Conservation (phyloP, 2,797 vertebrate genomes). For the Cyprinella venusta region DNA sequence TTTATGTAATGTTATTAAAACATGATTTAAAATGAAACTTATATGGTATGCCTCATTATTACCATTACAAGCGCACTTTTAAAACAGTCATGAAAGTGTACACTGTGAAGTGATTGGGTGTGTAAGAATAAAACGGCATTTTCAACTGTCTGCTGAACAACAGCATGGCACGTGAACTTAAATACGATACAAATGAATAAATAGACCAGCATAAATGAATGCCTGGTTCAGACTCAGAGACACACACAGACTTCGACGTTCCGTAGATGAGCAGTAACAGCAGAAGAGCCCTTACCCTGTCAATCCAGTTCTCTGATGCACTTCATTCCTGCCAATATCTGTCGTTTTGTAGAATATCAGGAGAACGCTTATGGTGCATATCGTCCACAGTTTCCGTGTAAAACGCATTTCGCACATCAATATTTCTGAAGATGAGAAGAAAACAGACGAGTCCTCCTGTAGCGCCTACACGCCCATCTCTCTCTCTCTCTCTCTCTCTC, state of each 20-base stretch:
- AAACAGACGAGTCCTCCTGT: not conserved
- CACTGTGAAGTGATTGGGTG: not conserved
- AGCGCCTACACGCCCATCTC: not conserved
- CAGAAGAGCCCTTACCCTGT: conserved; percentile 73
- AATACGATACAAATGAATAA: not conserved
- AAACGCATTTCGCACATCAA: conserved; percentile 78
- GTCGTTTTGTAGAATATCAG: conserved; percentile 89
- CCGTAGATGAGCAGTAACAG: not conserved
- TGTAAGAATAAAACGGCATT: conserved; percentile 50
- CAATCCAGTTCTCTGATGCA: conserved; percentile 80
- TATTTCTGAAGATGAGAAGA: conserved; percentile 12
- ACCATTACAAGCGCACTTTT: no score
- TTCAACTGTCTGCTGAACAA: conserved; percentile 49
- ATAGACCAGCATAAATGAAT: not conserved
- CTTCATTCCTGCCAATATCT: conserved; percentile 83
- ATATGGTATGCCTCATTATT: no score
- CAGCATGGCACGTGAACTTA: conserved; percentile 22
- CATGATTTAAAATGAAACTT: not conserved
- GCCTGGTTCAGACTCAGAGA: not conserved
- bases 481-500: conserved; percentile 3
- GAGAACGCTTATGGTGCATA: conserved; percentile 87
- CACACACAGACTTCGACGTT: not conserved
- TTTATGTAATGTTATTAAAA: not conserved
- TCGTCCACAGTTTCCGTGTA: conserved; percentile 84
- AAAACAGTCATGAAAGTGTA: conserved; percentile 1